Evolutionary conservation across 2,888 invertebrate genomes (phyloP).

Genomic region (Ernsta delagoae): DNA sequence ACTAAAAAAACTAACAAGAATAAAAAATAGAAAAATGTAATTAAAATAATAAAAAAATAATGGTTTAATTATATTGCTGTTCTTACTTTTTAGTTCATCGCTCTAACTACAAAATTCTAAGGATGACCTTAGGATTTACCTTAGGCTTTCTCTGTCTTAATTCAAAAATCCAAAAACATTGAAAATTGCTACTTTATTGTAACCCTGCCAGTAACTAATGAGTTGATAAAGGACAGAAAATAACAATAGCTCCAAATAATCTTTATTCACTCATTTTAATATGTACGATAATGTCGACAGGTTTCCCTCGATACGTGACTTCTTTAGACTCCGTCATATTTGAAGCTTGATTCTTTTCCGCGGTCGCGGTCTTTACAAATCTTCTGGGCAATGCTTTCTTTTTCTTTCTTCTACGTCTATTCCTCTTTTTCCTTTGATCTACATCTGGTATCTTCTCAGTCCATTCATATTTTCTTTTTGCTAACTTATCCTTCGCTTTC

Average conservation of each 20-base stretch:
- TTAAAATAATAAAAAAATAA: not conserved
- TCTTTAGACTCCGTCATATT: constrained; percentile 38
- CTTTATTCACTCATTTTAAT: constrained; percentile 59
- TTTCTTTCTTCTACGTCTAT: constrained; percentile 35
- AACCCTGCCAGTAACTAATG: too few relatives aligned
- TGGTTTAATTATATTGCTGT: too few relatives aligned
- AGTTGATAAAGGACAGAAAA: too few relatives aligned
- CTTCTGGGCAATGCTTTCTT: constrained; percentile 20
- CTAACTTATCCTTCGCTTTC: constrained; percentile 7
- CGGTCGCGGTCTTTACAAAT: constrained; percentile 35
- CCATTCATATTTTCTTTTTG: constrained; percentile 2
- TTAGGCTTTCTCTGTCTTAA: too few relatives aligned
- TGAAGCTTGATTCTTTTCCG: constrained; percentile 32
- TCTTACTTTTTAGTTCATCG: too few relatives aligned
- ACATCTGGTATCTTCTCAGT: constrained; percentile 9
- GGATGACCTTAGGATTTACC: too few relatives aligned
- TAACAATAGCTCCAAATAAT: not conserved
- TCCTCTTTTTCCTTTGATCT: constrained; percentile 35
- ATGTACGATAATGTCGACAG: constrained; percentile 63
- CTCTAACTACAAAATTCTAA: too few relatives aligned
- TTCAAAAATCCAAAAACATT: too few relatives aligned
- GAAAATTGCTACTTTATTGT: too few relatives aligned
- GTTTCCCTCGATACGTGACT: constrained; percentile 42
- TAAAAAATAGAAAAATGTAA: not conserved
- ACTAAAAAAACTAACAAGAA: not conserved